phyloP scores from a whole-genome alignment of 2,888 invertebrate species.

The Dicroscelio sp. region DNA sequence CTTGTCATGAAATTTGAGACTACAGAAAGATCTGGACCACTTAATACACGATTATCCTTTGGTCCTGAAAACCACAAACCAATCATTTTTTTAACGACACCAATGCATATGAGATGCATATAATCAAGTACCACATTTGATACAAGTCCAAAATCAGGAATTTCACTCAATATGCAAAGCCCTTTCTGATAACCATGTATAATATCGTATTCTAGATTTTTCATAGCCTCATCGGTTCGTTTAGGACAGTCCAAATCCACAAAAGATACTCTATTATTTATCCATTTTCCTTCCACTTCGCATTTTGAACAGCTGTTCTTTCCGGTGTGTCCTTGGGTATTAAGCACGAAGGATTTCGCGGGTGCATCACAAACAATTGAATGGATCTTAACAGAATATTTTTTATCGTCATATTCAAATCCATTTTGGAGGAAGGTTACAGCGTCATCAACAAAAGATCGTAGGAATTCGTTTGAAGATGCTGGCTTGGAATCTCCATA shows the following conservation, averaged over 20 bases:
- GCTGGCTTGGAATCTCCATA: not conserved
- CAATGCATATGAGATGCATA: slow-evolving; percentile 40
- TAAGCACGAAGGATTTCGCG: not conserved
- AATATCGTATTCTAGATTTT: not conserved
- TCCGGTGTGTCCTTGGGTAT: not conserved
- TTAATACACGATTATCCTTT: not conserved
- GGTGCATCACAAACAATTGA: slow-evolving; percentile 4
- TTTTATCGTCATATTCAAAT: not conserved
- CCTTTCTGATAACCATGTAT: not conserved
- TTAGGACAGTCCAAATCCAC: not conserved
- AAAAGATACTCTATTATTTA: not conserved
- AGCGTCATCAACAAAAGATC: not conserved
- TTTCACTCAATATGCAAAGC: not conserved
- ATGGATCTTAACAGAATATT: not conserved
- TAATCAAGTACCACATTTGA: not conserved
- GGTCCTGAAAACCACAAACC: not conserved
- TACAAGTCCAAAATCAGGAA: slow-evolving; percentile 19
- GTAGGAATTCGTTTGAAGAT: not conserved
- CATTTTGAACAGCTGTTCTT: slow-evolving; percentile 1
- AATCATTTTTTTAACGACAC: not conserved
- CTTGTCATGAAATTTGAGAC: not conserved
- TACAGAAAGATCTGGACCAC: not conserved
- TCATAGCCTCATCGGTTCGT: not conserved
- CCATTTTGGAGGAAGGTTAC: not conserved
- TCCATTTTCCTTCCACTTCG: not conserved